Evolutionary conservation across 2,113 vertebrate genomes (phyloP), one percentile per base, ranked within the genome.

Genomic region (Diadophis punctatus): DNA sequence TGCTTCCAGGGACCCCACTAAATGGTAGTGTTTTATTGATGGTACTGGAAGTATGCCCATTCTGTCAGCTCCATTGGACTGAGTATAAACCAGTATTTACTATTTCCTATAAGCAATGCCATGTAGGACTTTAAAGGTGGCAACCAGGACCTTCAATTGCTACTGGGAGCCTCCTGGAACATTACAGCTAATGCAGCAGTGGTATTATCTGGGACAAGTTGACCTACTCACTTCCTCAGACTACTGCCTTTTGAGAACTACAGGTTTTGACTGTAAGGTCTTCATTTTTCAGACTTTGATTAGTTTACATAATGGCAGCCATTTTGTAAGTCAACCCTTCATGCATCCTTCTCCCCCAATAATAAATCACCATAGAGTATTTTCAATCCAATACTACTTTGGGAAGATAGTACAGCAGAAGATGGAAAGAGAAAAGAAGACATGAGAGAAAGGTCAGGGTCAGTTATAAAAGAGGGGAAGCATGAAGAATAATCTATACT

Each of bases 401-500:
- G 52, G 8, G 27, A 91, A 2, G 39, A 58, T 4, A n/a, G 1
- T 4, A 46, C 52, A 43, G 18, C 3, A 4, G 52, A 39, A n/a
- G 12, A 18, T 53, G 4, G 43, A 46, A 89, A 27, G 25, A 20
- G 86, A 88, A 88, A 88, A 30, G 86, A 88, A 53, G 7, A n/a
- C 46, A n/a, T 58, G 3, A 48, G 22, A 52, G 53, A n/a, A 85
- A 46, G 11, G 22, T 39, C 18, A 43, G 1, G 2, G 34, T 39
- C 34, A 80, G 8, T 39, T 89, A 89, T 22, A 89, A 48, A 34
- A 86, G 52, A 92, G 0, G 52, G 68, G 0, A 3, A 0, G 0
- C n/a, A 84, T 55, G 0, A 9, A 74, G 68, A 46, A 94, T 16
- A 89, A 60, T 0, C 0, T 93, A 39, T 46, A 52, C 0, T 1